These are phyloP conservation scores for Strix aluco DNA, from an alignment of 2,113 vertebrate genomes.

Conservation along the genomic window DNA sequence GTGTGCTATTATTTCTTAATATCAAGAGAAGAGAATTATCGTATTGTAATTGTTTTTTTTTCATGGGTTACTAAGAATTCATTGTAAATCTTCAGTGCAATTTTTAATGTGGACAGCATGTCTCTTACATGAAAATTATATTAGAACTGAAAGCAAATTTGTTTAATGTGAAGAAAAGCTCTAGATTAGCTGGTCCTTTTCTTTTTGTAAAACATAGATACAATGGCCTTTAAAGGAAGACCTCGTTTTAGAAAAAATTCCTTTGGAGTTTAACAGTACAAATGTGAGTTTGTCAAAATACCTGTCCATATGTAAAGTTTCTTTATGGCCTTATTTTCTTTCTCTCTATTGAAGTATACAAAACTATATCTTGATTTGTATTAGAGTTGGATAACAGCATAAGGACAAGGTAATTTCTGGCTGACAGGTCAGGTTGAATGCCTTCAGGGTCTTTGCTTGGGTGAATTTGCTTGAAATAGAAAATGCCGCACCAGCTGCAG, in stretches of 20 bases:
- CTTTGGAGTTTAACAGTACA: background rate
- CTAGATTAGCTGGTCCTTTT: background rate
- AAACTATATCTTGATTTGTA: background rate
- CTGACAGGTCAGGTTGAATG: background rate
- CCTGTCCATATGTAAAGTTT: background rate
- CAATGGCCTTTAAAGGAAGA: background rate
- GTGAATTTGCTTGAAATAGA: background rate
- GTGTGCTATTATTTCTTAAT: background rate
- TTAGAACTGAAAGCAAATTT: background rate
- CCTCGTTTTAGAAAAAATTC: background rate
- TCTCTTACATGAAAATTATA: background rate
- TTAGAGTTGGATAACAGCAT: background rate
- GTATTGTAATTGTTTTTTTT: background rate
- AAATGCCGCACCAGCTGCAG: background rate
- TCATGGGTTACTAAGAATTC: background rate
- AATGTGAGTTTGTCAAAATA: background rate
- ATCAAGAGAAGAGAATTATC: background rate
- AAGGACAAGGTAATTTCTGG: background rate
- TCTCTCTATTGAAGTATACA: background rate
- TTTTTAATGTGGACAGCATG: background rate
- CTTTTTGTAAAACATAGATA: background rate
- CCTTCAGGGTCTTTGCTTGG: background rate
- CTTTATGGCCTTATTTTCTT: background rate
- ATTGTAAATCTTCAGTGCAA: background rate
- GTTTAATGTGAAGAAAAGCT: background rate